These are phyloP conservation scores for Muricea muricata DNA, from an alignment of 92 coral and sea anemone species.

Conservation along the genomic window DNA sequence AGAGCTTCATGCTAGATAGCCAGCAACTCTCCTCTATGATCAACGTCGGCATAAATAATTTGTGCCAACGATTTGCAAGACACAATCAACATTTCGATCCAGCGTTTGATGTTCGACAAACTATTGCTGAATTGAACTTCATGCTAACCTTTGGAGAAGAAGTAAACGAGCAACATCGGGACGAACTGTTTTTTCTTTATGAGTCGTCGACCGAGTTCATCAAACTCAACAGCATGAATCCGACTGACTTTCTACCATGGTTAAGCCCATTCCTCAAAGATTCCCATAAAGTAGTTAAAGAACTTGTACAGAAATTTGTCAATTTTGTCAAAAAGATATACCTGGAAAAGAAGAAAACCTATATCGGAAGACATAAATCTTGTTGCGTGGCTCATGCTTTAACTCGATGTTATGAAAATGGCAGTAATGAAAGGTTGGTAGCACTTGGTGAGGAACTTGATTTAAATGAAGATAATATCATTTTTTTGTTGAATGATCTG, in stretches of 20 bases:
- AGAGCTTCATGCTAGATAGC: constrained; percentile 70
- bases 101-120: constrained; percentile 51
- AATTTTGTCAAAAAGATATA: constrained; percentile 75
- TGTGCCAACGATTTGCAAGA: constrained; percentile 73
- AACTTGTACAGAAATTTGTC: constrained; percentile 71
- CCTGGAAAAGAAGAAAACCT: constrained; percentile 39
- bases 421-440: constrained; percentile 41
- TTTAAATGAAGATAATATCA: constrained; percentile 79
- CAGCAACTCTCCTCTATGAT: constrained; percentile 69
- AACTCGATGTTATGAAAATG: constrained; percentile 41
- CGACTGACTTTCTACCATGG: constrained; percentile 98
- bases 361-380: constrained; percentile 27
- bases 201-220: constrained; percentile 83
- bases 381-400: constrained; percentile 71
- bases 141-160: constrained; percentile 79
- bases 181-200: constrained; percentile 80
- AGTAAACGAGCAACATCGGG: constrained; percentile 68
- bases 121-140: constrained; percentile 78
- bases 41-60: constrained; percentile 68
- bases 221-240: constrained; percentile 83
- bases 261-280: constrained; percentile 74
- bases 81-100: constrained; percentile 83
- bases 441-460: constrained; percentile 55
- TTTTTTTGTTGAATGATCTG: constrained; percentile 82
- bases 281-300: constrained; percentile 76